A percentile compares a stretch with the other conserved stretches of the same genome.
phyloP scores from a whole-genome alignment of 2,797 vertebrate species.

The Anomalospiza imberbis region DNA sequence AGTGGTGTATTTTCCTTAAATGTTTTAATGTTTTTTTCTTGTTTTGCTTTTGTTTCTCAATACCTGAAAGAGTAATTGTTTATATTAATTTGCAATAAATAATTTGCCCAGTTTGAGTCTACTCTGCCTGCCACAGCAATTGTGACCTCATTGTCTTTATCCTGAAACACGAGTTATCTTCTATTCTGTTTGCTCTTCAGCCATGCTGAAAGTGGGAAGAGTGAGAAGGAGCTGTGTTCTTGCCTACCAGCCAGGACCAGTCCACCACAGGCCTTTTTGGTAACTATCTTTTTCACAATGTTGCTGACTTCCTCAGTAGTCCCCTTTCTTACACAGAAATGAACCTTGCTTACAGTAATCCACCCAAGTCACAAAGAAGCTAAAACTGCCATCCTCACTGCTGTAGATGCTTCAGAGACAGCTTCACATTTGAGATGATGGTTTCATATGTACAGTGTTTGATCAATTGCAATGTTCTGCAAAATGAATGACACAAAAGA shows the following conservation, averaged over 20 bases:
- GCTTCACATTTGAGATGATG: neutral
- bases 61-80: neutral
- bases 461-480: neutral
- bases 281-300: neutral
- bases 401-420: neutral
- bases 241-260: neutral
- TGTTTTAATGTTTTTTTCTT: neutral
- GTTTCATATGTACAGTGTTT: neutral
- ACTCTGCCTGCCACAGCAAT: neutral
- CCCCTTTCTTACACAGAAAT: neutral
- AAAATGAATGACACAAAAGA: neutral
- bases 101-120: neutral
- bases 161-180: fast-evolving
- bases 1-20: neutral
- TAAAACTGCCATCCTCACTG: neutral
- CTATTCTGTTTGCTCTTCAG: neutral
- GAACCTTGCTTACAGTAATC: neutral
- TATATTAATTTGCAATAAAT: neutral
- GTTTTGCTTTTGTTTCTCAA: neutral
- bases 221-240: neutral
- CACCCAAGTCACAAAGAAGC: neutral
- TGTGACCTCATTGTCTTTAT: neutral
- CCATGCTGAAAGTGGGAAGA: neutral
- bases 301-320: neutral
- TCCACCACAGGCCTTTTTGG: neutral